Conservation (phyloP, 1,140 invertebrate species). For the Gryllus bimaculatus region DNA sequence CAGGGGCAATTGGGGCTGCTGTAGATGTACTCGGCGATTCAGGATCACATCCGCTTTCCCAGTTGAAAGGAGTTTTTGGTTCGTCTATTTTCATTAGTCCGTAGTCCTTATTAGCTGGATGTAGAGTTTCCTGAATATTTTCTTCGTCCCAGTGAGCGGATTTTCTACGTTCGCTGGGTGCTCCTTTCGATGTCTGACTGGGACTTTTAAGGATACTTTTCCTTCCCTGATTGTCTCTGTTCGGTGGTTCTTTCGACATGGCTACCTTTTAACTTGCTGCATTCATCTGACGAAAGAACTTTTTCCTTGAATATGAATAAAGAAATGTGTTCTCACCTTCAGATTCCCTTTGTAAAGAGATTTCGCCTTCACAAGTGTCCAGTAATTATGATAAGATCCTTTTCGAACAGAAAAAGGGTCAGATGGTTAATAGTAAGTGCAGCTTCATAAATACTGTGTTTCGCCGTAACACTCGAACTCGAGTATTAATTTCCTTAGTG, state of each 20-base stretch:
- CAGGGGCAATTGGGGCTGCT: too few species aligned
- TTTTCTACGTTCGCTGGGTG: conserved; percentile 34
- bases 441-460: too few species aligned
- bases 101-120: conserved; percentile 97
- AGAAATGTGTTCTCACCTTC: too few species aligned
- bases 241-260: background rate
- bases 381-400: too few species aligned
- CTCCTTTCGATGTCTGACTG: background rate
- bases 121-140: conserved; percentile 96
- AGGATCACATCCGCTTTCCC: conserved; percentile 40
- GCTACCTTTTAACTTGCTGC: background rate
- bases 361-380: too few species aligned
- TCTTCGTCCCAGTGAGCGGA: conserved; percentile 97
- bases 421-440: too few species aligned
- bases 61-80: conserved; percentile 91
- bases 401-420: too few species aligned
- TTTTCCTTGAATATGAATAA: too few species aligned
- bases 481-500: too few species aligned
- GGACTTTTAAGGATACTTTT: background rate
- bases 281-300: too few species aligned
- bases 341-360: too few species aligned
- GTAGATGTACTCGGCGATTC: background rate
- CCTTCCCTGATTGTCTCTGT: background rate
- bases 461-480: too few species aligned
- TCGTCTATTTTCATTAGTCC: conserved; percentile 99